Evolutionary conservation across 2,797 vertebrate species (phyloP).

Genomic region (Bradypodion ventrale): DNA sequence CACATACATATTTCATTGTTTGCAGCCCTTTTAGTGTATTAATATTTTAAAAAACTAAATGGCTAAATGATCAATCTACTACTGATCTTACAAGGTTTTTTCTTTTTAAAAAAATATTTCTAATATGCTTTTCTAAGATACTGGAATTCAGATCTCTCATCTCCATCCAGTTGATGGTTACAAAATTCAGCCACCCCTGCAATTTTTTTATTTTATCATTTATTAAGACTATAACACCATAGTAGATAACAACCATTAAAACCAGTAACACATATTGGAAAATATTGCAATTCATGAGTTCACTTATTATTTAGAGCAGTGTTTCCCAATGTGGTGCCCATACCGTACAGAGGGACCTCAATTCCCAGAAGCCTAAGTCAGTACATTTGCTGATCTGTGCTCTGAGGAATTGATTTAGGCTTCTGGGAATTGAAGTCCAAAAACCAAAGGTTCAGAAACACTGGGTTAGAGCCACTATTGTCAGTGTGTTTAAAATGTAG

Average conservation of each 20-base stretch:
- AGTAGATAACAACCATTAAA: conserved; percentile 52
- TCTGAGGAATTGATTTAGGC: too few species aligned
- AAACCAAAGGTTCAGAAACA: too few species aligned
- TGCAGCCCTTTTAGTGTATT: conserved; percentile 31
- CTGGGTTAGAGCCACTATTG: conserved; percentile 9
- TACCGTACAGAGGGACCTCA: too few species aligned
- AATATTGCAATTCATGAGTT: conserved; percentile 47
- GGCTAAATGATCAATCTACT: conserved; percentile 59
- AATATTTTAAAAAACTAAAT: conserved; percentile 52
- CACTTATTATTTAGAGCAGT: conserved; percentile 41
- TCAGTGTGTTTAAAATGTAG: conserved; percentile 46
- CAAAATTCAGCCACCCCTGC: conserved; percentile 45
- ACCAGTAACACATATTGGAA: conserved; percentile 58
- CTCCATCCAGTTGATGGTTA: conserved; percentile 56
- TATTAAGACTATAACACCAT: conserved; percentile 49
- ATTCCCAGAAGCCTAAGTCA: too few species aligned
- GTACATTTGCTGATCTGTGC: too few species aligned
- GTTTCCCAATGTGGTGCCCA: too few species aligned
- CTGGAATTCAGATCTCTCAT: conserved; percentile 48
- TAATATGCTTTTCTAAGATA: conserved; percentile 53
- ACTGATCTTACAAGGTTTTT: conserved; percentile 66
- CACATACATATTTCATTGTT: not conserved
- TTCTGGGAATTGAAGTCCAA: too few species aligned
- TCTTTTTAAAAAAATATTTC: conserved; percentile 56
- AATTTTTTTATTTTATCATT: conserved; percentile 59